Evolutionary conservation across 2,888 invertebrate genomes (phyloP), one percentile per base, ranked within the genome.

Genomic region (Standfussiana lucernea): DNA sequence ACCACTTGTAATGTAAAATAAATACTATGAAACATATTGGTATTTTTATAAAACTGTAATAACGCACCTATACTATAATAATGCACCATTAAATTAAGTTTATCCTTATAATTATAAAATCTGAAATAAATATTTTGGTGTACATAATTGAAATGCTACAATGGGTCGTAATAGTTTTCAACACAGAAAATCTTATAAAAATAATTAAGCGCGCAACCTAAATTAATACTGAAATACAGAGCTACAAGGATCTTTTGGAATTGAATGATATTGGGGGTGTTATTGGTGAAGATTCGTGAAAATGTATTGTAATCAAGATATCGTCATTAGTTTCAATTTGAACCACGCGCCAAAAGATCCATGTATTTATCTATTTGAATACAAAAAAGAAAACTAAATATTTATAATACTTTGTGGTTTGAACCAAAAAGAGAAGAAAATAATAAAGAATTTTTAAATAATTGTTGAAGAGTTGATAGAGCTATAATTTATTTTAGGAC

Each of bases 21-120:
- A 77, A 66, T 69, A 77, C 45, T 80, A 53, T 42, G 32, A 61
- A 81, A 72, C 56, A 59, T 72, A 83, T 13, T 40, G 65, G 35
- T 71, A 64, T 67, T 7, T 40, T 64, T 77, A 72, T 77, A 73
- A 75, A 83, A 82, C 71, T 83, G 82, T 67, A 78, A 83, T 80
- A 85, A 85, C 83, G 82, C 50, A n/a, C n/a, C 24, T 53, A 4
- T 53, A 53, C 65, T 73, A 56, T 75, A 79, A 37, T 37, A 37
- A 37, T 45, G 82, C 78, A 84, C 81, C 78, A 61, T 81, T 67
- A 47, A 81, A 74, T 77, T 80, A 80, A 80, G 83, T 67, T 69
- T 40, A 79, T 67, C 37, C 61, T 76, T 76, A 83, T 13, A 73
- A 73, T 47, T 71, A 62, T 42, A 61, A 70, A 67, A 35, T 68